These are phyloP conservation scores for Uria aalge DNA, from an alignment of 2,113 vertebrate species.

Conservation along the genomic window DNA sequence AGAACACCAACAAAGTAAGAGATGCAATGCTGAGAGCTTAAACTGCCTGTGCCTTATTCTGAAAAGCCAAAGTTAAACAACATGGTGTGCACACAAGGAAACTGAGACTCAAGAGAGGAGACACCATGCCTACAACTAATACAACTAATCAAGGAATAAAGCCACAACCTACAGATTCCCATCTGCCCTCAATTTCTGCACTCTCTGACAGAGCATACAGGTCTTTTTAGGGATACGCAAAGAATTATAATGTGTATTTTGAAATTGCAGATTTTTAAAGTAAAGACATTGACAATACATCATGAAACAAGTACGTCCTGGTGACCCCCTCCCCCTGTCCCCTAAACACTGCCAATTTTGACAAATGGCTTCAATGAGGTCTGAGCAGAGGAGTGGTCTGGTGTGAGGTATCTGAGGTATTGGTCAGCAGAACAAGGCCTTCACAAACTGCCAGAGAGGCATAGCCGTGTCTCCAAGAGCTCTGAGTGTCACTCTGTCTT, in stretches of 20 bases:
- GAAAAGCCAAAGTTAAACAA: background rate
- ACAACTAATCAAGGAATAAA: background rate
- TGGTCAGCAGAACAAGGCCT: background rate
- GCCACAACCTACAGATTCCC: background rate
- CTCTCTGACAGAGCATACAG: background rate
- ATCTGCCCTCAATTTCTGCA: background rate
- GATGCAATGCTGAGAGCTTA: background rate
- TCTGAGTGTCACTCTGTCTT: background rate
- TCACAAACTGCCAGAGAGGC: background rate
- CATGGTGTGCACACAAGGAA: background rate
- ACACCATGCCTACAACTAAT: background rate
- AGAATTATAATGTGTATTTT: background rate
- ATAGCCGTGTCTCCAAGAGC: background rate
- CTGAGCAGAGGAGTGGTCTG: background rate
- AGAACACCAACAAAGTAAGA: background rate
- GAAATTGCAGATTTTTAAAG: background rate
- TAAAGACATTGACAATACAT: background rate
- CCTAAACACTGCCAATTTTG: background rate
- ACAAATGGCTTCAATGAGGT: background rate
- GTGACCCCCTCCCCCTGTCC: fast-evolving
- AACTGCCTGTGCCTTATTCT: background rate
- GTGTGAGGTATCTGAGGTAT: background rate
- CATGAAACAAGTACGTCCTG: background rate
- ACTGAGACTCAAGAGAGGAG: background rate
- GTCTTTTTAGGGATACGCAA: background rate